Evolutionary conservation across 2,888 invertebrate genomes (phyloP).

Genomic region (Volucella inflata): DNA sequence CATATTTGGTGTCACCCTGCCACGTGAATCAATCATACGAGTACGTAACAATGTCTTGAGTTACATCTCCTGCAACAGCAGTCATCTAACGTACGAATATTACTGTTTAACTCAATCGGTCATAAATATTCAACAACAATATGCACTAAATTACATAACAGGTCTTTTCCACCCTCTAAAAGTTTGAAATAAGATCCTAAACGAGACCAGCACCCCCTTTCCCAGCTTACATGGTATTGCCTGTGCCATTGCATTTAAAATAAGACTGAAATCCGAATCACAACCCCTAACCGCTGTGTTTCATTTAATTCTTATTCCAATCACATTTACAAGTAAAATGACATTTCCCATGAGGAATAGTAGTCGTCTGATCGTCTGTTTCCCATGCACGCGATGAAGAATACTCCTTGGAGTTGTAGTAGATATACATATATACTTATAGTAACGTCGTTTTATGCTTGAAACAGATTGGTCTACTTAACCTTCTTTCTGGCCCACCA

Average conservation of each 20-base stretch:
- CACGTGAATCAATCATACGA: too few species aligned
- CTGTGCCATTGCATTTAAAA: slow-evolving; percentile 24
- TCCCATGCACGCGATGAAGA: slow-evolving; percentile 64
- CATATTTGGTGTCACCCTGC: too few species aligned
- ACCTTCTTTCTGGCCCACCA: slow-evolving; percentile 42
- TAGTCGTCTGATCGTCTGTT: slow-evolving; percentile 19
- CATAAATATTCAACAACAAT: slow-evolving; percentile 73
- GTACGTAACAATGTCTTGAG: too few species aligned
- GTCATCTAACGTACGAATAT: neutral
- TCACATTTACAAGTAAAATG: slow-evolving; percentile 74
- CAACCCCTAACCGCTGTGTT: slow-evolving; percentile 55
- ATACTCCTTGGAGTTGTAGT: slow-evolving; percentile 28
- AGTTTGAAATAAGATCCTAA: slow-evolving; percentile 3
- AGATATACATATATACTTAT: too few species aligned
- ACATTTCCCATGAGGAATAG: slow-evolving; percentile 74
- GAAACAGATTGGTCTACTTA: slow-evolving; percentile 40
- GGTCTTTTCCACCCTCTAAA: slow-evolving; percentile 61
- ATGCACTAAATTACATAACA: slow-evolving; percentile 76
- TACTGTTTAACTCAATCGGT: slow-evolving; percentile 51
- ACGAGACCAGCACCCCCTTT: slow-evolving; percentile 28
- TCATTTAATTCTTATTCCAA: slow-evolving; percentile 74
- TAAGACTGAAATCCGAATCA: slow-evolving; percentile 25
- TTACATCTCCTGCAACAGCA: neutral
- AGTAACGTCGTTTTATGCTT: slow-evolving; percentile 16
- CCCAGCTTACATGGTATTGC: neutral